Conservation (phyloP, 2,888 invertebrate genomes). For the Agrochola macilenta region DNA sequence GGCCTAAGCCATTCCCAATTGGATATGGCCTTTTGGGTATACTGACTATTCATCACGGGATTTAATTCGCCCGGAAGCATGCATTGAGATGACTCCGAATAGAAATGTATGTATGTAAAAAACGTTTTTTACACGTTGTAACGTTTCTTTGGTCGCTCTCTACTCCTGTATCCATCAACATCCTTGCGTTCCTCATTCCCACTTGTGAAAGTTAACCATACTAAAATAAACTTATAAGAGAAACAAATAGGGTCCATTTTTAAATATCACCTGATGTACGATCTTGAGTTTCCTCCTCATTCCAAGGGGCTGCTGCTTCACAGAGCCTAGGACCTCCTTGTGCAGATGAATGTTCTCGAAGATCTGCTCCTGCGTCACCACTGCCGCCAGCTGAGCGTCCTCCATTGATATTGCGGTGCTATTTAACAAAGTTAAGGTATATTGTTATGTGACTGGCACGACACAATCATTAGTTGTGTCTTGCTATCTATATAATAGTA, state of each 20-base stretch:
- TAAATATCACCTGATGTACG: slow-evolving; percentile 91
- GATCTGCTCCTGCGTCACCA: slow-evolving; percentile 95
- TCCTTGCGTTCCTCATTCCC: not conserved
- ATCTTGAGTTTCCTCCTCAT: slow-evolving; percentile 95
- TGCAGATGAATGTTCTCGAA: slow-evolving; percentile 97
- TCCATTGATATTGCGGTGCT: slow-evolving; percentile 95
- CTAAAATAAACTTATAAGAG: not conserved
- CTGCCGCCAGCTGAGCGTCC: slow-evolving; percentile 89
- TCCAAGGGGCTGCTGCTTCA: slow-evolving; percentile 96
- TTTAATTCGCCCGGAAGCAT: not conserved
- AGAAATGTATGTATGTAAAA: too few relatives aligned
- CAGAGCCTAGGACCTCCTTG: slow-evolving; percentile 96
- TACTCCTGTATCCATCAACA: not conserved
- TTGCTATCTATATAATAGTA: not conserved
- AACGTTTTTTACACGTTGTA: not conserved
- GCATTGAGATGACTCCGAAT: not conserved
- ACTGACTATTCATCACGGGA: not conserved
- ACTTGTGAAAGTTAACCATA: not conserved
- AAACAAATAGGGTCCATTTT: not conserved
- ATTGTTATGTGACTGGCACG: not conserved
- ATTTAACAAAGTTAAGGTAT: slow-evolving; percentile 37
- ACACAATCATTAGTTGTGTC: not conserved
- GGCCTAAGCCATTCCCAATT: not conserved
- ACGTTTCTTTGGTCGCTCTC: not conserved
- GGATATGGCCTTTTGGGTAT: not conserved